These are phyloP conservation scores for Drosophila prostipennis DNA, from an alignment of 2,888 invertebrate genomes.

Conservation along the genomic window DNA sequence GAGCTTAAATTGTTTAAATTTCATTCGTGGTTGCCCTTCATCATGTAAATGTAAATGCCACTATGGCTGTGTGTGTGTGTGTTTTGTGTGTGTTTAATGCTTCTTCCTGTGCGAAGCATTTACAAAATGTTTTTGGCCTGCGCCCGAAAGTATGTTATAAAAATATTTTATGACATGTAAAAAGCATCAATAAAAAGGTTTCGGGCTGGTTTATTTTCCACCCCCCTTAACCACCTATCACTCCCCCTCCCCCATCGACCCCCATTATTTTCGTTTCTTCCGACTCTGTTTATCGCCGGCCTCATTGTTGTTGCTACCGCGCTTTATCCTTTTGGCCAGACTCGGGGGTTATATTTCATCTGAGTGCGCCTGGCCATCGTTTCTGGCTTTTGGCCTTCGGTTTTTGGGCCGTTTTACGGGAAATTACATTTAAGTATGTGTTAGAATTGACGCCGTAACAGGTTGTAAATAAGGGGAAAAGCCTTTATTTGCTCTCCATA, in stretches of 20 bases:
- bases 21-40: constrained; percentile 57
- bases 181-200: constrained; percentile 74
- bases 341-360: constrained; percentile 56
- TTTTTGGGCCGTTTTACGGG: constrained; percentile 54
- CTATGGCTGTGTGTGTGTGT: constrained; percentile 16
- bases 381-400: constrained; percentile 44
- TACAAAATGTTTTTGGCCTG: constrained; percentile 55
- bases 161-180: constrained; percentile 79
- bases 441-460: constrained; percentile 75
- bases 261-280: constrained; percentile 32
- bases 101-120: constrained; percentile 41
- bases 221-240: not conserved
- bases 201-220: constrained; percentile 28
- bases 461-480: constrained; percentile 68
- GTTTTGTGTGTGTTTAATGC: constrained; percentile 49
- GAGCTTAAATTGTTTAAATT: constrained; percentile 67
- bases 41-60: constrained; percentile 52
- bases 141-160: constrained; percentile 68
- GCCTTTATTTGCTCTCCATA: constrained; percentile 36
- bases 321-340: constrained; percentile 65
- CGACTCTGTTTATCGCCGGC: constrained; percentile 53
- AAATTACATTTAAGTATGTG: constrained; percentile 78
- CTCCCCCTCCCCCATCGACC: not conserved
- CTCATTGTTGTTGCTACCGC: constrained; percentile 49
- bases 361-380: constrained; percentile 12